phyloP scores from a whole-genome alignment of 2,888 invertebrate genomes.

The Odontocolon sp. region DNA sequence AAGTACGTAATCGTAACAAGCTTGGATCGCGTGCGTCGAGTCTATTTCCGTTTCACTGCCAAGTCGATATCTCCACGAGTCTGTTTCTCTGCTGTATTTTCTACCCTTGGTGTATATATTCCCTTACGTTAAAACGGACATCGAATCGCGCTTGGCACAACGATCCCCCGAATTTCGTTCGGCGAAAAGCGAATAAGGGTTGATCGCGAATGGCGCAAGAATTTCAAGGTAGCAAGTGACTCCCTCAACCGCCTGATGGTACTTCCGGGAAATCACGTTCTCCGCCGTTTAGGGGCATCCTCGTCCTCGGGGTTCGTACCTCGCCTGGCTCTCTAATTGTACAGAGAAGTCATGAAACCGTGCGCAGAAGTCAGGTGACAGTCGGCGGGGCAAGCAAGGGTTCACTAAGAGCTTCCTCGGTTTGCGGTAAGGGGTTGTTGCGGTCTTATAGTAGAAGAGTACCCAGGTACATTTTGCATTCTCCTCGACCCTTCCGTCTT shows the following conservation, averaged over 20 bases:
- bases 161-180: slow-evolving; percentile 26
- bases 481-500: slow-evolving; percentile 25
- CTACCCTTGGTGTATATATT: neutral
- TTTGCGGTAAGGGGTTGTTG: slow-evolving; percentile 50
- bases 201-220: neutral
- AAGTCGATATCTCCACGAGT: slow-evolving; percentile 44
- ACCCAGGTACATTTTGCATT: slow-evolving; percentile 7
- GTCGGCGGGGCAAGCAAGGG: slow-evolving; percentile 34
- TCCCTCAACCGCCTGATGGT: neutral
- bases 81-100: slow-evolving; percentile 2
- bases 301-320: slow-evolving; percentile 7
- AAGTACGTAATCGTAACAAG: slow-evolving; percentile 19
- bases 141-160: slow-evolving; percentile 4
- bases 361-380: slow-evolving; percentile 45
- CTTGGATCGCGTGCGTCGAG: slow-evolving; percentile 54
- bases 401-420: slow-evolving; percentile 50
- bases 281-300: slow-evolving; percentile 33
- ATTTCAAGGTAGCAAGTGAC: neutral
- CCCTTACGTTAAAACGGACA: slow-evolving; percentile 3
- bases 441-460: neutral
- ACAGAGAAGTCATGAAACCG: slow-evolving; percentile 33
- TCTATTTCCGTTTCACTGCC: slow-evolving; percentile 51
- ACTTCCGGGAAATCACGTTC: slow-evolving; percentile 53
- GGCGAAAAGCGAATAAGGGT: slow-evolving; percentile 1
- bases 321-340: slow-evolving; percentile 44